Evolutionary conservation across 1,140 invertebrate species (phyloP).

Genomic region (Dendroctonus ponderosae): DNA sequence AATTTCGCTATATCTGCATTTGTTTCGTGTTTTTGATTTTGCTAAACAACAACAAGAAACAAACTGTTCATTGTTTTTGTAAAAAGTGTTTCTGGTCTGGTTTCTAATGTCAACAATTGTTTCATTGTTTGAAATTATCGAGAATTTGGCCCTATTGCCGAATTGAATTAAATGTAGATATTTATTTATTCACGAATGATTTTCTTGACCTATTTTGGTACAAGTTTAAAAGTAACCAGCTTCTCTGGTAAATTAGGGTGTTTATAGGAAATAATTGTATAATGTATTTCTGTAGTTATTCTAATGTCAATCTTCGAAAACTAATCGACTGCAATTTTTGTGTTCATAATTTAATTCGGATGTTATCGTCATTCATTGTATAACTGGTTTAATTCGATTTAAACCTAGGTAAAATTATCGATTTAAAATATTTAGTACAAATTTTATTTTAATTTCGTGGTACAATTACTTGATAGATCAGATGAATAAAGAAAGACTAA

Average conservation of each 20-base stretch:
- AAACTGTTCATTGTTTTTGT: too few species aligned
- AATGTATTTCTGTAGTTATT: conserved; percentile 15
- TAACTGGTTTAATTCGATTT: conserved; percentile 12
- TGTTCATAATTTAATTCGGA: conserved; percentile 38
- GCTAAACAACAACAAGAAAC: too few species aligned
- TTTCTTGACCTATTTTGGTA: conserved; percentile 3
- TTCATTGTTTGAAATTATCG: conserved; percentile 8
- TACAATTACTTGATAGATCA: conserved; percentile 1
- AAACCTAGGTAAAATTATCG: conserved; percentile 13
- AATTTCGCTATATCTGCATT: too few species aligned
- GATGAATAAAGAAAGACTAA: not conserved
- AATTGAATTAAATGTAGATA: conserved; percentile 6
- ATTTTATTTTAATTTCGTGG: conserved; percentile 14
- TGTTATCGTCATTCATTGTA: conserved; percentile 18
- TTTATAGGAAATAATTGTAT: not conserved
- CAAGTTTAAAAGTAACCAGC: conserved; percentile 19
- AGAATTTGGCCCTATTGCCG: conserved; percentile 34
- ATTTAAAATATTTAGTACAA: conserved; percentile 16
- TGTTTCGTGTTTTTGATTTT: too few species aligned
- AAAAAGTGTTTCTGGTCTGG: not conserved
- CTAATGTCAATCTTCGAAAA: conserved; percentile 12
- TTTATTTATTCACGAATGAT: not conserved
- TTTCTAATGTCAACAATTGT: not conserved
- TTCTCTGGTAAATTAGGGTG: not conserved
- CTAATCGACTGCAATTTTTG: conserved; percentile 36